Conservation (phyloP, 2,797 vertebrate genomes). For the Pelochelys cantorii region DNA sequence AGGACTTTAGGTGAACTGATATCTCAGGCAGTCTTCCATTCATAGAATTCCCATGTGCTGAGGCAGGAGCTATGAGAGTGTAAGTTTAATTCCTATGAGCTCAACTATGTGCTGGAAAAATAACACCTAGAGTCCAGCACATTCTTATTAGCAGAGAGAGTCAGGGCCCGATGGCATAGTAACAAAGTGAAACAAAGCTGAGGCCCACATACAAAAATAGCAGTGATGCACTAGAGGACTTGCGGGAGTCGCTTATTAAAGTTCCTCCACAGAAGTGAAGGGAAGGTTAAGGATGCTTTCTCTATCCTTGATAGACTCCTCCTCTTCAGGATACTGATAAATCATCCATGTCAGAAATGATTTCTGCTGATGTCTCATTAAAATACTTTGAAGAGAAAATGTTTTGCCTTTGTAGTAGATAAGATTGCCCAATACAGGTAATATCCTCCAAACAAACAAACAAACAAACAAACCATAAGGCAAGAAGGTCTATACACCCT, state of each 20-base stretch:
- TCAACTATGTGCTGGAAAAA: conserved; percentile 3
- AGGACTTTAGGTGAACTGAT: not conserved
- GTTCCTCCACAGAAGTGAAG: not conserved
- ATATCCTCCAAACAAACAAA: not conserved
- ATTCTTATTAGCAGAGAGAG: conserved; percentile 23
- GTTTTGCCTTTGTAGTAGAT: not conserved
- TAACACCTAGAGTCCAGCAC: conserved; percentile 20
- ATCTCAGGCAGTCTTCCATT: conserved; percentile 21
- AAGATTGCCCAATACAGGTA: not conserved
- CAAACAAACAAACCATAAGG: too few species aligned
- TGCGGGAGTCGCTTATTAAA: not conserved
- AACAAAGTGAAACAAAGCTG: conserved; percentile 40
- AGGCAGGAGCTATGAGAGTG: conserved; percentile 2
- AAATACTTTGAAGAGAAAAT: not conserved
- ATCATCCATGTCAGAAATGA: not conserved
- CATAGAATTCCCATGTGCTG: not conserved
- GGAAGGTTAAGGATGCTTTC: not conserved
- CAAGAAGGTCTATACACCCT: accelerated
- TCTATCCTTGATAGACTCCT: not conserved
- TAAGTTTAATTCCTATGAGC: conserved; percentile 21
- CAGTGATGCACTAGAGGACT: conserved; percentile 21
- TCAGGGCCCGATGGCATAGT: not conserved
- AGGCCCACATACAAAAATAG: conserved; percentile 21
- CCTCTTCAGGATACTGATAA: not conserved
- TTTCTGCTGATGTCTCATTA: not conserved